Evolutionary conservation across 2,888 invertebrate genomes (phyloP), one percentile per base, ranked within the genome.

Genomic region (Quadroppia sp.): DNA sequence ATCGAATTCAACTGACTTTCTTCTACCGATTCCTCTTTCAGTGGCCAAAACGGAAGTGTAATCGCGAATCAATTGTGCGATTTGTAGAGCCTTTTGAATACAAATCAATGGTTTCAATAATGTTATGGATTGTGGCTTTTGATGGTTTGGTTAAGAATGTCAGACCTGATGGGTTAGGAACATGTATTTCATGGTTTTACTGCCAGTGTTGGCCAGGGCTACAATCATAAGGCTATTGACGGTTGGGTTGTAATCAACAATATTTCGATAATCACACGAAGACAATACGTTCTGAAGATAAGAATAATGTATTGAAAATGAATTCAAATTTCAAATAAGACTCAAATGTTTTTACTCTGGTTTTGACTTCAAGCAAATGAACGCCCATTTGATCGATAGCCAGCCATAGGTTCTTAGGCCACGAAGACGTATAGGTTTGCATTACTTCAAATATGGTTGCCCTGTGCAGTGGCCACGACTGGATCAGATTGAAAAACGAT

Each of bases 391-490:
- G 94, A 84, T 95, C 94, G 71, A 96, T 91, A 30, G 93, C 94
- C 78, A 96, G 85, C 93, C 95, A 94, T 64, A 96, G 85, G 59
- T 90, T 88, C 80, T 94, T 88, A 36, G 96, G 95, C 92, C 96
- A 94, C 83, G 93, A 93, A 32, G 94, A 94, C 17, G 95, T 94
- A 82, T 94, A 95, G 15, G 93, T 92, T 89, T 96, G 95, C 91
- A 92, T 92, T 56, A 96, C 95, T 82, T 95, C 94, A 82, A 93
- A 96, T 80, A 96, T 91, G 69, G 94, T 94, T 20, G 95, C 94
- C 78, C 91, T 88, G 77, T 94, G 92, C 73, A 96, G 86, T 40
- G 94, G 94, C 95, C 95, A 96, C 77, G 91, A 91, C 82, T 91
- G 90, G 77, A 96, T 92, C 28, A 96, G 86, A 81, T 94, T 94